Evolutionary conservation across 2,888 invertebrate genomes (phyloP), one percentile per base, ranked within the genome.

Genomic region (Andrena minutula): DNA sequence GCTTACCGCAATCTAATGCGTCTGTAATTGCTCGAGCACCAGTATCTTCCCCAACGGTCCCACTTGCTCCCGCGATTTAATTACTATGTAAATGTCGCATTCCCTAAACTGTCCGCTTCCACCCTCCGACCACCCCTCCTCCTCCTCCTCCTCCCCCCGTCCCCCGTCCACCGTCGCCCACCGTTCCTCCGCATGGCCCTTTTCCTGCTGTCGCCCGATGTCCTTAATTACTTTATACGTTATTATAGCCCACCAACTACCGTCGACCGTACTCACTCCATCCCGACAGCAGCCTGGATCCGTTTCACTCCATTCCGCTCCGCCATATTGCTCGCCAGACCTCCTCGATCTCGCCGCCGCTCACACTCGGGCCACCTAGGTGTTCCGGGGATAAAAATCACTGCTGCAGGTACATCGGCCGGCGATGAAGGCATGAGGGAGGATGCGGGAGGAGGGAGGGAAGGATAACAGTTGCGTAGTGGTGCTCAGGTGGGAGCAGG

Each of bases 1-100:
- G 94, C 94, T 94, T 94, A 94, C 94, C 93, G 93, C 93, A 93
- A 94, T 93, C 94, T 94, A 94, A 93, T 94, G 93, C 93, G 93
- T 93, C 93, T 93, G 93, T 93, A 94, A 93, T 94, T 93, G 93
- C 92, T 93, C 91, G 91, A 91, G 91, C 92, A 91, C 92, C 90
- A 88, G 93, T 93, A 92, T 93, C 93, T 93, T 92, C 92, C 92
- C 92, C 92, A 91, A 88, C 89, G 91, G 92, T 91, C 91, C 91
- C 92, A 92, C 93, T 93, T 92, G 93, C 92, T 93, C 91, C 91
- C 92, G 92, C 94, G 93, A 93, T 94, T 94, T 94, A 93, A 93
- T 94, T 94, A 93, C 94, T 94, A 93, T 93, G 93, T 94, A 94
- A 93, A 94, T 94, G 94, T 94, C 93, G 94, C 93, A 90, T 92